Evolutionary conservation across 2,888 invertebrate genomes (phyloP), one percentile per base, ranked within the genome.

Genomic region (Antheraea assamensis): DNA sequence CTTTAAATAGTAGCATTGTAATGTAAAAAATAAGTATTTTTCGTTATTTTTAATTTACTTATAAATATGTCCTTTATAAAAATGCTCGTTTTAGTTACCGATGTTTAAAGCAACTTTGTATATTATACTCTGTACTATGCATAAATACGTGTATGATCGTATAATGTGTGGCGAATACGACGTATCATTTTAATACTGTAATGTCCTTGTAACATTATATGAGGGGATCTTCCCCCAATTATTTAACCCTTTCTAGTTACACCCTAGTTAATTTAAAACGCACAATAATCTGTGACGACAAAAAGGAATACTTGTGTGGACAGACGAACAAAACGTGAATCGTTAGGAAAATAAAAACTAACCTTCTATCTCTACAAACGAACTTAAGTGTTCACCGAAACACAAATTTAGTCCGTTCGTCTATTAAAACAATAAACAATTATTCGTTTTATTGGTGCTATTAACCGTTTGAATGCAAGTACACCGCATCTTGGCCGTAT

Each of bases 361-460:
- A 35, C n/a, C 24, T 47, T 21, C 2, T 35, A 73, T 31, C 31
- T 66, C 64, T 31, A 15, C 61, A 66, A 71, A 71, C 35, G 17
- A 31, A 66, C 71, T 49, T 73, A 70, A 70, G 27, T 27, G 42
- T 61, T 21, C 27, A 74, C 61, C 70, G 52, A 31, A 30, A 72
- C 52, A 42, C 73, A 74, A 47, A 72, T 64, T 72, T 58, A 61
- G 70, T 71, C 72, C 47, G 66, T 74, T 71, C 78, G 76, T 74
- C 75, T 81, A 82, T 86, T 85, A 83, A 84, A 85, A 82, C 88
- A 87, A 90, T 85, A 78, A 85, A 81, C 83, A 84, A 89, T 83
- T 89, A 92, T 90, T 90, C 87, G 87, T 89, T 90, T 88, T 84
- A 92, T 92, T 92, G 87, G 88, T 84, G 87, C 86, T 83, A 92